Evolutionary conservation across 2,888 invertebrate genomes (phyloP).

Genomic region (Diarsia dahlii): DNA sequence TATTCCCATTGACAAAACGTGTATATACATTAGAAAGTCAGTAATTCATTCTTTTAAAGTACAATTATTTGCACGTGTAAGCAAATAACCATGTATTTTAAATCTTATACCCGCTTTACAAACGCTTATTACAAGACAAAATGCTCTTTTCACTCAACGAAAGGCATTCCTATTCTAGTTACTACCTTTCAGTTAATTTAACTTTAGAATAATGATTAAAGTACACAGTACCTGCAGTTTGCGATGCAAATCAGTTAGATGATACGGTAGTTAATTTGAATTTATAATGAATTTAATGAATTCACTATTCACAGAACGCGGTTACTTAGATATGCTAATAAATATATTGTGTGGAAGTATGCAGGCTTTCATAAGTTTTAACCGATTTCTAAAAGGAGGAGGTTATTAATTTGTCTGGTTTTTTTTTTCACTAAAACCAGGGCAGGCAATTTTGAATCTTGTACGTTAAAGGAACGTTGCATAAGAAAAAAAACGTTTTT

Average conservation of each 20-base stretch:
- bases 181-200: too few species aligned
- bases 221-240: conserved; percentile 22
- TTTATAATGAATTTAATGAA: conserved; percentile 49
- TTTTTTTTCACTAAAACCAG: background rate
- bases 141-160: background rate
- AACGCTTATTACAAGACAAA: background rate
- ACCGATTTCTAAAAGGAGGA: too few species aligned
- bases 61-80: too few species aligned
- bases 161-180: background rate
- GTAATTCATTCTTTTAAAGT: too few species aligned
- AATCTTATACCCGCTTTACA: background rate
- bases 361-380: background rate
- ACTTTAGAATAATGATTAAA: background rate
- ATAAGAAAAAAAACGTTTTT: too few species aligned
- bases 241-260: conserved; percentile 46
- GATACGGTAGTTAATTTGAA: conserved; percentile 51
- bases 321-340: conserved; percentile 34
- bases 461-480: too few species aligned
- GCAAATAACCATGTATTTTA: background rate
- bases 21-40: background rate
- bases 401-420: too few species aligned
- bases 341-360: background rate
- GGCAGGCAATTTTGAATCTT: background rate
- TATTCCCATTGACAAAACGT: background rate
- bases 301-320: conserved; percentile 33